Base-by-base conservation (phyloP, 2,797 vertebrate species). In the Microcaecilia unicolor region DNA sequence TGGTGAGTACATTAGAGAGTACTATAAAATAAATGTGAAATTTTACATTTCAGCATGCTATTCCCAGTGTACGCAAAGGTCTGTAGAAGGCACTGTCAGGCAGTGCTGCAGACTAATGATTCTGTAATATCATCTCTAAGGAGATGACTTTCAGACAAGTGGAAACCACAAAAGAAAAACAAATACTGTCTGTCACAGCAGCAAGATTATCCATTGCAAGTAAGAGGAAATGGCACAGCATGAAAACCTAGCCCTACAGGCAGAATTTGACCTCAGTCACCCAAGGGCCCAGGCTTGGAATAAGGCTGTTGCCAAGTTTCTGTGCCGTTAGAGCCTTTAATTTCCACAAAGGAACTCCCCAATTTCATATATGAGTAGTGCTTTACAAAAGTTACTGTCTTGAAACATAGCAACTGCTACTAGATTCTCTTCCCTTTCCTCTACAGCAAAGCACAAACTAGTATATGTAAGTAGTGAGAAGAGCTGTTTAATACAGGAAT, bases 261-360 rank as follows among this genome's bases (percentile, higher is more conserved):
- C 16, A 28, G 32, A 45, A 36, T 39, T 46, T 30, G 46, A 19
- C 17, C 37, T 21, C 12, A 46, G 43, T 46, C 35, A 46, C 39
- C 36, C 36, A 34, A 35, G 22, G 18, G 18, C 34, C 25, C 21
- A 23, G 21, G 46, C 25, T 46, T 46, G 43, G 43, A 39, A 25
- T 16, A 7, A 39, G 30, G 35, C 43, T 43, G 46, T 16, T 20
- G 43, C 35, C 28, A 21, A 30, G 18, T 22, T 33, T 26, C 18
- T 33, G 30, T 16, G 28, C 18, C 15, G 10, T 28, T 23, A 15
- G 37, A 18, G 29, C 31, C 28, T 33, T 28, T 16, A 20, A 28
- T 46, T 38, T 35, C 23, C 29, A 33, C 27, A 17, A 46, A 38
- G 43, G 35, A 39, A 46, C 38, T 43, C 30, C 11, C 24, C 12